Conservation (phyloP, 2,888 invertebrate species). For the Ornithoptera alexandrae region DNA sequence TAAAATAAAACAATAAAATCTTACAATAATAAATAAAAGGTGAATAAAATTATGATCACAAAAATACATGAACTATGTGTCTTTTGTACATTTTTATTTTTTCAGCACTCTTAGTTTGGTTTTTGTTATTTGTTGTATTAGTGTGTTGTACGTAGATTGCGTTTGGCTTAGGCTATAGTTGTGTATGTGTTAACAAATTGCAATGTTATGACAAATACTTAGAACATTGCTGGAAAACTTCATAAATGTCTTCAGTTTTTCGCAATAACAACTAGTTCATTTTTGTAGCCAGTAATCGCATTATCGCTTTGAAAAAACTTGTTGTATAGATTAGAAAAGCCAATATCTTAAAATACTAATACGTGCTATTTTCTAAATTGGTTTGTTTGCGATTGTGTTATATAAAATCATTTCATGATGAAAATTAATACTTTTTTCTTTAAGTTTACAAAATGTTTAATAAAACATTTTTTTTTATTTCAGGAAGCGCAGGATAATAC, state of each 20-base stretch:
- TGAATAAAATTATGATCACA: conserved; percentile 5
- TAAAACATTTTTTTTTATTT: conserved; percentile 26
- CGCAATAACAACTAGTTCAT: no score
- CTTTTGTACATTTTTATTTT: conserved; percentile 5
- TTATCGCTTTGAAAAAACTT: no score
- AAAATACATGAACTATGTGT: conserved; percentile 17
- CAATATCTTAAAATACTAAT: no score
- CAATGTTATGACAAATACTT: no score
- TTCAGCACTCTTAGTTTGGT: conserved; percentile 28
- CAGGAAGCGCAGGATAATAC: conserved; percentile 70
- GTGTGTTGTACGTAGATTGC: conserved; percentile 2
- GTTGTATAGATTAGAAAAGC: no score
- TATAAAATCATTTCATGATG: not conserved
- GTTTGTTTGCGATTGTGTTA: not conserved
- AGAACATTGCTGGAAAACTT: not conserved
- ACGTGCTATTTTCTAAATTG: not conserved
- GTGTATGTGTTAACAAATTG: conserved; percentile 1
- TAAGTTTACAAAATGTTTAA: not conserved
- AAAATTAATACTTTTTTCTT: no score
- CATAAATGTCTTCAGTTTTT: conserved; percentile 8
- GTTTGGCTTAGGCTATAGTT: conserved; percentile 7
- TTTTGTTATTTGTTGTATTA: not conserved
- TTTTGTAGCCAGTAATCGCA: no score
- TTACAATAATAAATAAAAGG: conserved; percentile 44
- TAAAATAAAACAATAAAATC: conserved; percentile 18